Evolutionary conservation across 2,888 invertebrate species (phyloP).

Genomic region (Pollenia labialis): DNA sequence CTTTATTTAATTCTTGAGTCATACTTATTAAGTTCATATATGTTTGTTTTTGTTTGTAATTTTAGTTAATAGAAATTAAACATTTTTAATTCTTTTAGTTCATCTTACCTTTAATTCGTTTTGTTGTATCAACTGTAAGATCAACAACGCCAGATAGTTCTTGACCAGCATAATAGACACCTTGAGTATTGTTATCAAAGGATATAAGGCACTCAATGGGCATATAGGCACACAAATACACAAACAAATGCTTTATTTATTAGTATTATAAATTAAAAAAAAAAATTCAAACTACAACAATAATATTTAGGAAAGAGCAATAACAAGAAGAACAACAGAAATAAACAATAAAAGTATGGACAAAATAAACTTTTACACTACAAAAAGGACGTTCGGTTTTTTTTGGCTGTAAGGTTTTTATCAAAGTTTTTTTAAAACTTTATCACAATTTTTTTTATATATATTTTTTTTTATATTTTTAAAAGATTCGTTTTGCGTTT

Average conservation of each 20-base stretch:
- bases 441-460: slow-evolving; percentile 26
- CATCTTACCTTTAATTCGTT: slow-evolving; percentile 83
- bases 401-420: not conserved
- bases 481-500: not conserved
- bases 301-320: slow-evolving; percentile 14
- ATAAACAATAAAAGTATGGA: slow-evolving; percentile 1
- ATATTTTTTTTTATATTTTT: not conserved
- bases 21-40: too few species aligned
- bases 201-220: slow-evolving; percentile 85
- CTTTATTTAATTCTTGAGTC: too few species aligned
- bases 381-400: not conserved
- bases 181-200: slow-evolving; percentile 84
- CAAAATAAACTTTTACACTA: not conserved
- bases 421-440: slow-evolving; percentile 26
- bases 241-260: slow-evolving; percentile 63
- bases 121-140: slow-evolving; percentile 83
- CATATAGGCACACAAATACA: slow-evolving; percentile 78
- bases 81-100: not conserved
- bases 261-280: slow-evolving; percentile 51
- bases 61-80: not conserved
- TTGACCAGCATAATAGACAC: slow-evolving; percentile 84
- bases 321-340: slow-evolving; percentile 27
- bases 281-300: not conserved
- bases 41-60: not conserved
- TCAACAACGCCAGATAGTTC: slow-evolving; percentile 83